These are phyloP conservation scores for Salpingus planirostris DNA, from an alignment of 2,888 invertebrate species.

Conservation along the genomic window DNA sequence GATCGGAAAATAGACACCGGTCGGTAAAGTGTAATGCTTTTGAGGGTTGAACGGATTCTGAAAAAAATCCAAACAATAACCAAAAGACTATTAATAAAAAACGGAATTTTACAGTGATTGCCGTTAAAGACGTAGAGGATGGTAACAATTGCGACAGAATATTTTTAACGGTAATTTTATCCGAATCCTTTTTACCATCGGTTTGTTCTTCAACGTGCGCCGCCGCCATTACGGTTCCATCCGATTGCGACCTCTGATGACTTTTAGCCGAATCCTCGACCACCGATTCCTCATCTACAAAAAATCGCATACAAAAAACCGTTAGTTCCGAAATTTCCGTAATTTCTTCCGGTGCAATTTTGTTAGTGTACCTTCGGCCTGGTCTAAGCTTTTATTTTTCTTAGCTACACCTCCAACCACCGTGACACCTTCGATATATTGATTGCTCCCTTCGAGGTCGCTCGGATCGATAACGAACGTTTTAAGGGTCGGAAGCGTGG, in stretches of 20 bases:
- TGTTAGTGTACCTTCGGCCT: conserved; percentile 36
- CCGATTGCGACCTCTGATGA: conserved; percentile 42
- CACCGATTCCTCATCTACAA: conserved; percentile 15
- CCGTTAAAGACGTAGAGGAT: conserved; percentile 42
- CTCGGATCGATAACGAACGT: no score
- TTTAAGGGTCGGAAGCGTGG: conserved; percentile 11
- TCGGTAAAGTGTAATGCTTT: conserved; percentile 62
- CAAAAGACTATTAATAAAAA: not conserved
- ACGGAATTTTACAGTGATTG: conserved; percentile 41
- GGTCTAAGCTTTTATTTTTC: conserved; percentile 41
- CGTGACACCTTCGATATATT: conserved; percentile 2
- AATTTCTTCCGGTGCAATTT: no score
- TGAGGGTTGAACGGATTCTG: conserved; percentile 53
- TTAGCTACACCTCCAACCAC: conserved; percentile 33
- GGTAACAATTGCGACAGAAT: conserved; percentile 60
- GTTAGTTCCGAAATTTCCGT: not conserved
- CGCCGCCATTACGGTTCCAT: conserved; percentile 33
- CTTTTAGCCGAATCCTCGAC: conserved; percentile 29
- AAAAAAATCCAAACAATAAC: conserved; percentile 41
- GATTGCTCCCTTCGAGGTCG: conserved; percentile 2
- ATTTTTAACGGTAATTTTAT: conserved; percentile 57
- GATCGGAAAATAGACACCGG: conserved; percentile 52
- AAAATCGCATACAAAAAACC: not conserved
- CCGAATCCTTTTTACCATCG: conserved; percentile 41
- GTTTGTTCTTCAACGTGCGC: conserved; percentile 27